Percentiles rank a stretch among this genome's conserved stretches.
Evolutionary conservation across 2,888 invertebrate species (phyloP).

Genomic region (Drosophila longiperda): DNA sequence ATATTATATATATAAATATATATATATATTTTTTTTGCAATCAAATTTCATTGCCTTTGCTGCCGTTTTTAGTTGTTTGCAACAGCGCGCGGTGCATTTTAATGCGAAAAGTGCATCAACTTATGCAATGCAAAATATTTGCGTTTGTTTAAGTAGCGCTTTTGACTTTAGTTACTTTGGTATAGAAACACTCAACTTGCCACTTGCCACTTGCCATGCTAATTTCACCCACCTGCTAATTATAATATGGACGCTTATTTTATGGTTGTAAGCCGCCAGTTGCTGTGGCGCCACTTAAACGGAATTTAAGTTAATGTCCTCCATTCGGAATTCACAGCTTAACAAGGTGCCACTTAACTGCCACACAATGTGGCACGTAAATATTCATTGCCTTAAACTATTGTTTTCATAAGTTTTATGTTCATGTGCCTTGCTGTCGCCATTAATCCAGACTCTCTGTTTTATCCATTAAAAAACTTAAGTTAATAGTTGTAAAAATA

Average conservation of each 20-base stretch:
- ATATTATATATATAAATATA: constrained; percentile 25
- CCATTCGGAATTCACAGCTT: constrained; percentile 26
- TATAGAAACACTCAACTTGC: constrained; percentile 39
- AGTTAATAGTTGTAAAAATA: neutral
- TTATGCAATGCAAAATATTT: constrained; percentile 74
- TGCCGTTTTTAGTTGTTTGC: constrained; percentile 1
- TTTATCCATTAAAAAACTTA: neutral
- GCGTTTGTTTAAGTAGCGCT: constrained; percentile 52
- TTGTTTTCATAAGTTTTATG: constrained; percentile 33
- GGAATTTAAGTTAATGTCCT: constrained; percentile 43
- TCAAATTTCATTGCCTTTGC: constrained; percentile 69
- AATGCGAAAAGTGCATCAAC: constrained; percentile 56
- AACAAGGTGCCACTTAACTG: constrained; percentile 18
- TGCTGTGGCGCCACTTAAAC: constrained; percentile 17
- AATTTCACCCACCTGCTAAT: constrained; percentile 50
- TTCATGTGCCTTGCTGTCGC: constrained; percentile 20
- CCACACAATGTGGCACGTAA: constrained; percentile 20
- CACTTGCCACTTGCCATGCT: constrained; percentile 27
- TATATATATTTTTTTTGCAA: constrained; percentile 47
- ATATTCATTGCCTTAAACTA: constrained; percentile 9
- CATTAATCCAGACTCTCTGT: constrained; percentile 12
- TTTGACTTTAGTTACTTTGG: constrained; percentile 40
- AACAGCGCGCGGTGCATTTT: constrained; percentile 41
- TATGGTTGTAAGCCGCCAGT: constrained; percentile 26
- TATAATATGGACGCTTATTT: constrained; percentile 50